Evolutionary conservation across 2,797 vertebrate species (phyloP).

Genomic region (Falco novaeseelandiae): DNA sequence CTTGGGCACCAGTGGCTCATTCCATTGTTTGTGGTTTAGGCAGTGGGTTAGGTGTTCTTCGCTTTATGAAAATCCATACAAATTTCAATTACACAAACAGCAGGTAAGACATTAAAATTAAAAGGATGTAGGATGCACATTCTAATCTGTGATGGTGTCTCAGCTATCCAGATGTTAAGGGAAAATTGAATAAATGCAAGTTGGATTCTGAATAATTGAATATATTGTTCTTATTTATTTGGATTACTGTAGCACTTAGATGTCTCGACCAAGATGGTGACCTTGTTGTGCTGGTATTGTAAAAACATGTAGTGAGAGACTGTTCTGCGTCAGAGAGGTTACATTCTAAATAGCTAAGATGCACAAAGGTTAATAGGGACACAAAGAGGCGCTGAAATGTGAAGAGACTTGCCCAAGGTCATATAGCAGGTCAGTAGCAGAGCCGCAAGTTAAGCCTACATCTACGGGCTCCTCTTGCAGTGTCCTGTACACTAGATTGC

Average conservation of each 20-base stretch:
- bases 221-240: conserved; percentile 71
- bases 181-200: conserved; percentile 58
- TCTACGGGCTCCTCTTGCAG: conserved; percentile 13
- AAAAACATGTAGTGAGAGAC: conserved; percentile 71
- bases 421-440: conserved; percentile 67
- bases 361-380: conserved; percentile 71
- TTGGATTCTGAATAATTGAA: conserved; percentile 68
- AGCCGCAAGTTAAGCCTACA: conserved; percentile 40
- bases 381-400: conserved; percentile 71
- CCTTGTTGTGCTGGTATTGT: conserved; percentile 69
- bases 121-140: neutral
- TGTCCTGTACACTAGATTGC: conserved; percentile 50
- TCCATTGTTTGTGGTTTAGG: conserved; percentile 14
- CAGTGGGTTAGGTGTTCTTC: neutral
- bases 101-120: conserved; percentile 48
- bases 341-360: conserved; percentile 67
- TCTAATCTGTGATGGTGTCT: conserved; percentile 28
- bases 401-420: conserved; percentile 73
- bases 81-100: conserved; percentile 19
- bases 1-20: neutral
- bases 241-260: conserved; percentile 66
- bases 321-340: conserved; percentile 62
- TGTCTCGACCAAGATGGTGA: conserved; percentile 68
- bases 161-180: conserved; percentile 32
- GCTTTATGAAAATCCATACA: conserved; percentile 45